These are phyloP conservation scores for Pycnonotus jocosus DNA, from an alignment of 2,113 vertebrate genomes.

Conservation along the genomic window DNA sequence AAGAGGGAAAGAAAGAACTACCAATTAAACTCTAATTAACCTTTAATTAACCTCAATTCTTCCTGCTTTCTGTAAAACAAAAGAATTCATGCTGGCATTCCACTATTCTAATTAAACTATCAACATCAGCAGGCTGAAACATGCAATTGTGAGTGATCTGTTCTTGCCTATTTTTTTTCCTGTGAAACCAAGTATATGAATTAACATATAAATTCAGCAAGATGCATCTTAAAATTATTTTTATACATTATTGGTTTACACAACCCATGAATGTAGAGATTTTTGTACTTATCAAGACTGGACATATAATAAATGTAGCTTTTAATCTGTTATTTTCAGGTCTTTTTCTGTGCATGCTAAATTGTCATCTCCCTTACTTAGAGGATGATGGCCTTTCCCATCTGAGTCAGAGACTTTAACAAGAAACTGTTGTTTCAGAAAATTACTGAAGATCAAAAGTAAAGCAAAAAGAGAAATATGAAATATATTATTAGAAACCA, in stretches of 20 bases:
- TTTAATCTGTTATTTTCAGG: background rate
- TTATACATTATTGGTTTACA: background rate
- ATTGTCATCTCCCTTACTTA: background rate
- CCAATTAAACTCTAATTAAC: slow-evolving; percentile 28
- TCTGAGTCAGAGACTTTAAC: background rate
- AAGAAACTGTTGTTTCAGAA: background rate
- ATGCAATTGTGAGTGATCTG: background rate
- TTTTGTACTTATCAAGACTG: background rate
- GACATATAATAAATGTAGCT: background rate
- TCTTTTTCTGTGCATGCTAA: background rate
- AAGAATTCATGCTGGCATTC: slow-evolving; percentile 11
- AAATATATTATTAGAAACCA: background rate
- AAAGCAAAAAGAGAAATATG: background rate
- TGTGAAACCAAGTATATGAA: background rate
- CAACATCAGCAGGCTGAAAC: background rate
- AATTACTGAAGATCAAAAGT: background rate
- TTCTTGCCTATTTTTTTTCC: background rate
- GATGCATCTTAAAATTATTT: background rate
- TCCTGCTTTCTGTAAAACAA: slow-evolving; percentile 38
- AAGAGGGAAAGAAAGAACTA: background rate
- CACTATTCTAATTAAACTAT: slow-evolving; percentile 12
- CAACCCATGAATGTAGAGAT: background rate
- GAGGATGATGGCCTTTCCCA: background rate
- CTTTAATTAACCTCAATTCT: slow-evolving; percentile 33
- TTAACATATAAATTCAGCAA: background rate